Evolutionary conservation across 2,888 invertebrate species (phyloP), one percentile per base, ranked within the genome.

Genomic region (Ophion slaviceki): DNA sequence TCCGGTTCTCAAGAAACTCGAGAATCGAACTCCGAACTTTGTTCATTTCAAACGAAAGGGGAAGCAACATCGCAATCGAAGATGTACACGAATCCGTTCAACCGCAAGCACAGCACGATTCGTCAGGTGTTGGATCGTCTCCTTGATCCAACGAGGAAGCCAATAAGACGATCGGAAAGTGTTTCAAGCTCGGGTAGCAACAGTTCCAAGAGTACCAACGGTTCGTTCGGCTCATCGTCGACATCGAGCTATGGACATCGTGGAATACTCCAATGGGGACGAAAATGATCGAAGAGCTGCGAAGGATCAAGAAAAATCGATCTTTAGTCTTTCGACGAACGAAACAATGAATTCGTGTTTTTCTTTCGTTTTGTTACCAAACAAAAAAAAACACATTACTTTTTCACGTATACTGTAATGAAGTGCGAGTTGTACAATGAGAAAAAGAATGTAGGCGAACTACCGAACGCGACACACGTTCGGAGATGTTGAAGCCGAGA

Each of bases 71-170:
- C 14, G 2, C 14, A 1, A 59, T 72, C 20, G 4, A 95, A 94
- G 89, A 96, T 96, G 96, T 96, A 95, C 90, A 96, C 96, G 85
- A 96, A 96, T 92, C 96, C 96, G 79, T 96, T 96, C 92, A 96
- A 96, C 88, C 95, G 96, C 88, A 96, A 96, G 89, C 96, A 96
- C 92, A 96, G 96, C 20, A 95, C 95, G 80, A 95, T 96, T 92
- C 95, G 96, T 89, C 96, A 96, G 91, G 95, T 96, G 90, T 94
- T 96, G 90, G 96, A 96, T 92, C 95, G 95, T 84, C 94, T 96
- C 85, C 94, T 96, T 88, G 95, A 95, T 80, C 95, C 95, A n/a
- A 91, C 90, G 47, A 92, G 89, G 81, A 91, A 89, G 53, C 90
- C 92, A 3, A 93, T 93, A 67, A 89, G 90, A 14, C 89, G 93